Evolutionary conservation across 2,113 vertebrate species (phyloP).

Genomic region (Tretioscincus oriximinensis): DNA sequence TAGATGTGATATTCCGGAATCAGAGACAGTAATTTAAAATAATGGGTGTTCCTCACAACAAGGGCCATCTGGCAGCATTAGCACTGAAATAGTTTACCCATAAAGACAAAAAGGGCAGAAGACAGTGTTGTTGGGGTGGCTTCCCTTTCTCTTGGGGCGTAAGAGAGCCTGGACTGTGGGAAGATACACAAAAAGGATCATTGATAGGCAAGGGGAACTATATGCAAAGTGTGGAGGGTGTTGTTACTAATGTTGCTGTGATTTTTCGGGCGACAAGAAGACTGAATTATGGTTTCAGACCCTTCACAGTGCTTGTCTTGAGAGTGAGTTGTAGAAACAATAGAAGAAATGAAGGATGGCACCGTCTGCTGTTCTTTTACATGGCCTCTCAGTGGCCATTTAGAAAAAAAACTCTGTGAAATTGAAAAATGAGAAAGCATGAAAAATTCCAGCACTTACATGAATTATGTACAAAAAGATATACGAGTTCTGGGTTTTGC

Average conservation of each 20-base stretch:
- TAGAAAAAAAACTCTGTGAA: conserved; percentile 3
- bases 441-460: not conserved
- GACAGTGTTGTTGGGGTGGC: not conserved
- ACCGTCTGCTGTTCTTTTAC: not conserved
- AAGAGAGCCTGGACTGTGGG: conserved; percentile 11
- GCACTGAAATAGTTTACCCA: conserved; percentile 10
- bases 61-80: conserved; percentile 27
- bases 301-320: not conserved
- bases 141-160: not conserved
- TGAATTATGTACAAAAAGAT: not conserved
- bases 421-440: not conserved
- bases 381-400: conserved; percentile 28
- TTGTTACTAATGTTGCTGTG: not conserved
- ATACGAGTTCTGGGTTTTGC: not conserved
- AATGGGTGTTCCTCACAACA: conserved; percentile 20
- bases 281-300: not conserved
- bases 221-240: not conserved
- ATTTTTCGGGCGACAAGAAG: not conserved
- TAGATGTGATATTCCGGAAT: conserved; percentile 32
- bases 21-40: conserved; percentile 11
- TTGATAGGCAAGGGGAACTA: not conserved
- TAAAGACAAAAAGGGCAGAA: conserved; percentile 17
- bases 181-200: conserved; percentile 14
- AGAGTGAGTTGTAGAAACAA: not conserved
- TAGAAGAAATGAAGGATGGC: not conserved